Evolutionary conservation across 2,888 invertebrate species (phyloP).

Genomic region (Chrysolina haemoptera): DNA sequence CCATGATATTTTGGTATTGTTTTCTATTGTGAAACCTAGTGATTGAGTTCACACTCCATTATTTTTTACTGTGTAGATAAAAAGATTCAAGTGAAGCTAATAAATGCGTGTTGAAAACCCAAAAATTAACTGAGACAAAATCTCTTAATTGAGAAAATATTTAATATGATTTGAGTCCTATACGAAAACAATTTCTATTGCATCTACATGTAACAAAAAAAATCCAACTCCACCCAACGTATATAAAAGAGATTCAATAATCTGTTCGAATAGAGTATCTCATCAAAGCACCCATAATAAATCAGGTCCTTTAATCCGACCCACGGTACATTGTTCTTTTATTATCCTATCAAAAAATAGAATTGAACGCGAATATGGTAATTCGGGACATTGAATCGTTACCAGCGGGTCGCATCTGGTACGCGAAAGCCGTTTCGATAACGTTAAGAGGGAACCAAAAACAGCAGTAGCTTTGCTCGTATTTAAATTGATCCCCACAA

Average conservation of each 20-base stretch:
- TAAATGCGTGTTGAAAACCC: no score
- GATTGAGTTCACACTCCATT: no score
- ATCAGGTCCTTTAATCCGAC: conserved; percentile 40
- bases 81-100: no score
- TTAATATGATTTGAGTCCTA: no score
- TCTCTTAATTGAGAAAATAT: no score
- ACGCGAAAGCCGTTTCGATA: conserved; percentile 58
- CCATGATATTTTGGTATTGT: no score
- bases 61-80: no score
- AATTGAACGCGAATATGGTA: conserved; percentile 60
- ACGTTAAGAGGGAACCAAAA: conserved; percentile 57
- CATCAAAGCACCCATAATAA: conserved; percentile 28
- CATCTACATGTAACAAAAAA: no score
- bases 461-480: conserved; percentile 48
- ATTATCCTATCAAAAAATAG: conserved; percentile 56
- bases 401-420: conserved; percentile 65
- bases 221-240: not conserved
- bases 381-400: conserved; percentile 62
- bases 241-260: not conserved
- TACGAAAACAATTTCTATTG: no score
- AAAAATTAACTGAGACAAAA: no score
- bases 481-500: conserved; percentile 66
- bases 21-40: no score
- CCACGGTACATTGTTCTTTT: conserved; percentile 49
- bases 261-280: not conserved